Base-by-base conservation (phyloP, 2,113 vertebrate genomes). In the Festucalex cinctus region DNA sequence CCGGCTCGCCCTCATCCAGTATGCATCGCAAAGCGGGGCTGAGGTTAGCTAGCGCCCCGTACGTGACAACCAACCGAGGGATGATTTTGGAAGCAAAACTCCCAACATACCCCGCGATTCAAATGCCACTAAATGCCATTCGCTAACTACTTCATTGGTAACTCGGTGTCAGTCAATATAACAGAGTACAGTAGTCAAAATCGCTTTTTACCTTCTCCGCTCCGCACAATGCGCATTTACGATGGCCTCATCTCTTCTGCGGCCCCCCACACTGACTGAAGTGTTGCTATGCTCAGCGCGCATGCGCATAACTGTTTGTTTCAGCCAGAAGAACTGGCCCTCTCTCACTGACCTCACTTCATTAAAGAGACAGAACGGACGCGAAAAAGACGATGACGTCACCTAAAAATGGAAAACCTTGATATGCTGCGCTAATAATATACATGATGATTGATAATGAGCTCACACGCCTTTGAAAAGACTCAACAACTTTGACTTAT, bases 221-320 rank as follows among this genome's bases (percentile, higher is more conserved):
- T 78, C 54, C 74, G 83, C 57, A 22, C 71, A 74, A 67, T 39
- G 67, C 73, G 71, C 41, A 71, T 69, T 19, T 16, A 49, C 68
- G 26, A 44, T 53, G 14, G 39, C 61, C 2, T 59, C 43, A 37
- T 8, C 67, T 53, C 39, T 49, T 60, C 74, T n/a, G 48, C n/a
- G 37, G 62, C 57, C 65, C 61, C 17, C 12, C 14, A 6, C 1
- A 32, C 26, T 2, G 54, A 28, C 6, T 8, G 0, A 32, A 59
- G 64, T 80, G 48, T 75, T 56, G 71, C 63, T 70, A 28, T 59
- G 75, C 17, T n/a, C 6, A 14, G 0, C 1, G 74, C 86, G 87
- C 89, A 86, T 4, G 87, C 86, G 86, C 81, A 54, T 2, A 41
- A 8, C 2, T 57, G 73, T 73, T 74, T n/a, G 7, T 37, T 28